A percentile compares a stretch with the other conserved stretches of the same genome.
These are phyloP conservation scores for Campylorhamphus procurvoides DNA, from an alignment of 2,113 vertebrate species.

Conservation along the genomic window DNA sequence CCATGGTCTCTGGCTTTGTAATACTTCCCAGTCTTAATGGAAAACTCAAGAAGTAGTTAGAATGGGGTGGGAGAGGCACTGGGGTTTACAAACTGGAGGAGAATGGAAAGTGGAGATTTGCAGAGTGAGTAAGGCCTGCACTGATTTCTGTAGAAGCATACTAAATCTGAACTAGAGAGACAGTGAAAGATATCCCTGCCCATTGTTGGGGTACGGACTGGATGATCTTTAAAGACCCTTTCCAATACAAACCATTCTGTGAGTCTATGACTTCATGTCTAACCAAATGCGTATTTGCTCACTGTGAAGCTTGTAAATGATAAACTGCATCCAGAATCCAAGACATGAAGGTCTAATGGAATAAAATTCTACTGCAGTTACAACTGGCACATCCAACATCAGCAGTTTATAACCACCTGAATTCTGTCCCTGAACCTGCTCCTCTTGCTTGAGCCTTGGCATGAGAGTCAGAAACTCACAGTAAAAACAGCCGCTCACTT, in stretches of 20 bases:
- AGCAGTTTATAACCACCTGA: neutral
- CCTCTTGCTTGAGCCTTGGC: neutral
- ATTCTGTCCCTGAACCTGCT: neutral
- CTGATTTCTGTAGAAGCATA: neutral
- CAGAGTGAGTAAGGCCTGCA: neutral
- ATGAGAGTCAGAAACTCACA: neutral
- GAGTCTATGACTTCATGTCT: neutral
- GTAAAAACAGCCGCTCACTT: neutral
- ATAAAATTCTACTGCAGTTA: neutral
- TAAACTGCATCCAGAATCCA: neutral
- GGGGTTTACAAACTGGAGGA: neutral
- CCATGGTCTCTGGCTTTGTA: neutral
- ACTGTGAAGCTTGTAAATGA: neutral
- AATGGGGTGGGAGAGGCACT: neutral
- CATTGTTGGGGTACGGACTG: fast-evolving
- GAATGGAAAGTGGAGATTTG: neutral
- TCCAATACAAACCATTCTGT: neutral
- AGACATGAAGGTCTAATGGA: neutral
- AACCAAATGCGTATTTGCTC: neutral
- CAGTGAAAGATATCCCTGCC: neutral
- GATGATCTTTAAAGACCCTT: neutral
- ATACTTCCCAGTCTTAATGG: fast-evolving
- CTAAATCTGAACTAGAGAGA: neutral
- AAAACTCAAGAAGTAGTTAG: neutral
- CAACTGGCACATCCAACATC: neutral